Evolutionary conservation across 2,113 vertebrate species (phyloP), one percentile per base, ranked within the genome.

Genomic region (Setophaga coronata): DNA sequence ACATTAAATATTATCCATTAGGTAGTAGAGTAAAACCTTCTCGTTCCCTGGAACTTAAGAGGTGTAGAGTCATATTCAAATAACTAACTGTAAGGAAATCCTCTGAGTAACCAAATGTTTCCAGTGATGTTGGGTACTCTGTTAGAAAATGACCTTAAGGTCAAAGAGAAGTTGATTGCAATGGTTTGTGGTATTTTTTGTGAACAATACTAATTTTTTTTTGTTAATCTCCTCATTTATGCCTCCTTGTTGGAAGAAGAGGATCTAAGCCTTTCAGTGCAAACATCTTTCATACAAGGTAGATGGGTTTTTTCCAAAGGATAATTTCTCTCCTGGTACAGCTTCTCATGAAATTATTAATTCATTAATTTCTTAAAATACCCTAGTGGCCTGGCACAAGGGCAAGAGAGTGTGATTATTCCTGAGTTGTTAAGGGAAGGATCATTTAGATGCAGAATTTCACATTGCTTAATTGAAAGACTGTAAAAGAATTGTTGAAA

Each of bases 401-500:
- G 64, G 54, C 66, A 90, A 82, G 69, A 83, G 51, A 28, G 34
- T 91, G 29, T 88, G 67, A 83, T 94, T 86, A 81, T 78, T 84
- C 36, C 60, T 40, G 38, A 67, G 82, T 87, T 93, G 80, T 54
- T 93, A 95, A 61, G 33, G 19, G n/a, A 69, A 87, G 56, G 43
- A 71, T 92, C 54, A 60, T 93, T 90, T 82, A 83, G 48, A 93
- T 85, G 65, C 66, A 95, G 34, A 89, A 77, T 54, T 91, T 96
- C 82, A 65, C 71, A 88, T 13, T 82, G 40, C 56, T 86, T 94
- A 50, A 50, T 18, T 95, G 94, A 87, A 96, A 94, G 69, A 54
- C 64, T 57, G 16, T 76, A 48, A 86, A 95, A 77, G 3, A 29
- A 71, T 67, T 56, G 81, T 90, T 88, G 40, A 82, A 93, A 94